A percentile compares a stretch with the other conserved stretches of the same genome.
Conservation (phyloP, 1,140 invertebrate species). For the Trissolcus basalis region DNA sequence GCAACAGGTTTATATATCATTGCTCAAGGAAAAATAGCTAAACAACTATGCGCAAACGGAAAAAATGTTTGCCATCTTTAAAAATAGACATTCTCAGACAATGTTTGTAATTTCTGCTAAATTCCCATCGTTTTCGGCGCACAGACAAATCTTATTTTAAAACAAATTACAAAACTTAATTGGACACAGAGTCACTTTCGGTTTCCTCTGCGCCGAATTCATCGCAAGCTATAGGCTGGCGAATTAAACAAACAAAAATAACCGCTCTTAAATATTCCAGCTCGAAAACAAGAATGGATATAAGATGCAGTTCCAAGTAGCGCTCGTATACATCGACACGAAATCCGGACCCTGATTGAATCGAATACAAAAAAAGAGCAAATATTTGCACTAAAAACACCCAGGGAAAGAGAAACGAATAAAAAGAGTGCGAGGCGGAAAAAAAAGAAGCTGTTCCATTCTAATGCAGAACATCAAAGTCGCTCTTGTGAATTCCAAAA, state of each 20-base stretch:
- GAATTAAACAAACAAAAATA: slow-evolving; percentile 3
- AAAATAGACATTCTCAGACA: too few relatives aligned
- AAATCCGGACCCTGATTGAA: neutral
- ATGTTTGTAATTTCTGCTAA: too few relatives aligned
- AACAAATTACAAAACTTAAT: too few relatives aligned
- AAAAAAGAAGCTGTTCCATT: slow-evolving; percentile 3
- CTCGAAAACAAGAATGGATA: neutral
- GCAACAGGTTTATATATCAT: too few relatives aligned
- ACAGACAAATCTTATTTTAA: too few relatives aligned
- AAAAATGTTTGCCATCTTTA: too few relatives aligned
- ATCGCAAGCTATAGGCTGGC: neutral
- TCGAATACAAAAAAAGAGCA: slow-evolving; percentile 10
- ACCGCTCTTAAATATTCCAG: neutral
- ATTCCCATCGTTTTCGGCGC: too few relatives aligned
- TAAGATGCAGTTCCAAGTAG: slow-evolving; percentile 5
- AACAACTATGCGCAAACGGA: too few relatives aligned
- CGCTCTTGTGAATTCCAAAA: slow-evolving; percentile 3
- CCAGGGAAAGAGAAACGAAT: neutral
- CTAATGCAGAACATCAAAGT: slow-evolving; percentile 31
- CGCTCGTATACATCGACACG: neutral
- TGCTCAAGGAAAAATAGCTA: too few relatives aligned
- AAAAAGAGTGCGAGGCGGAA: neutral
- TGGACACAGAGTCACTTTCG: too few relatives aligned
- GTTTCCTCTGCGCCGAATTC: neutral
- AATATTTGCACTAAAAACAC: slow-evolving; percentile 48